Evolutionary conservation across 2,888 invertebrate genomes (phyloP), one percentile per base, ranked within the genome.

Genomic region (Chloroclysta siterata): DNA sequence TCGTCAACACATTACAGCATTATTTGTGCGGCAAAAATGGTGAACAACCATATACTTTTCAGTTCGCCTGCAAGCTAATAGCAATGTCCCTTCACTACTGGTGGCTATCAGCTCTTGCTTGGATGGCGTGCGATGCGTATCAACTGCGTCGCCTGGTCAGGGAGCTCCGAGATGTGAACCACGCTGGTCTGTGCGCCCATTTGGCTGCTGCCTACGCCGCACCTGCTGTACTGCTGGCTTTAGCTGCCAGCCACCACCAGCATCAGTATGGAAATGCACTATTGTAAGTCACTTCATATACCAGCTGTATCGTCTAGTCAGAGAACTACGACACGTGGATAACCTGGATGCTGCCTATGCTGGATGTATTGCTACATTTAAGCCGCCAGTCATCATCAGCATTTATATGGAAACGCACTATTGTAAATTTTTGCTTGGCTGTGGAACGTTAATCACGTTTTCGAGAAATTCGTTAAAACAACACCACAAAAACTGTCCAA

Each of bases 131-230:
- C 58, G 98, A 98, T 87, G 97, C 98, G 36, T 95, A 98, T 74
- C 99, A 99, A 88, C 93, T 99, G 62, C 97, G 99, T 81, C 94
- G 99, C 51, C 97, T 99, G 95, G 91, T 99, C 73, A 98, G 98
- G 2, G 99, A 99, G 91, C 96, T 99, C 94, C 94, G 99, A 4
- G 98, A 99, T 87, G 98, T 99, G 53, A 99, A 99, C 93, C 98
- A 98, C 85, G 99, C 98, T 5, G 97, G 97, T 41, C 97, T 99
- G 64, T 97, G 97, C 82, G 98, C 98, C 83, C 99, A 98, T 84
- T 97, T 98, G 75, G 96, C 97, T 14, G 94, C 97, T 80, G 99
- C 98, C 14, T 99, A 98, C 84, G 98, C 97, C 60, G 95, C 97
- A 66, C 99, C 99, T 0, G 98, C 98, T 0, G 95, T 99, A 13